A percentile compares a stretch with the other conserved stretches of the same genome.
These are phyloP conservation scores for Trisateles emortualis DNA, from an alignment of 2,888 invertebrate genomes.

Conservation along the genomic window DNA sequence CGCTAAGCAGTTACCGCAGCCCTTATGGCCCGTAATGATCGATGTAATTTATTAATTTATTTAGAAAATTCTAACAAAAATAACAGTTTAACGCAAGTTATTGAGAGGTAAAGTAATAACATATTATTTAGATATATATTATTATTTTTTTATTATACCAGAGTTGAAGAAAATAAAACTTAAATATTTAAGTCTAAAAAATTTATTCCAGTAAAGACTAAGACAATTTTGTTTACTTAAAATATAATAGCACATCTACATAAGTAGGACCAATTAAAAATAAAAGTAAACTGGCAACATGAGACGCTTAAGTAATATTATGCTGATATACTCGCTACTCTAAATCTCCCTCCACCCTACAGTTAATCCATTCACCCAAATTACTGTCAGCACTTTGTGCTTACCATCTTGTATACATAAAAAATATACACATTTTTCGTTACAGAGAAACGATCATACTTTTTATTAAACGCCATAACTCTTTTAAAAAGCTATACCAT, in stretches of 20 bases:
- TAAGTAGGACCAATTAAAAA: slow-evolving; percentile 6
- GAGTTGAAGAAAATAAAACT: not conserved
- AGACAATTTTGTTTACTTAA: slow-evolving; percentile 1
- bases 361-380: too few relatives aligned
- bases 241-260: slow-evolving; percentile 2
- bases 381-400: too few relatives aligned
- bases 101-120: too few relatives aligned
- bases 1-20: too few relatives aligned
- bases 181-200: slow-evolving; percentile 4
- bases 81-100: too few relatives aligned
- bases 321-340: too few relatives aligned
- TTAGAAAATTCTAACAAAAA: too few relatives aligned
- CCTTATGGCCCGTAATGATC: too few relatives aligned
- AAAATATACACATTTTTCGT: not conserved
- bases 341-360: too few relatives aligned
- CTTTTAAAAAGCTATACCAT: not conserved
- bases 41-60: too few relatives aligned
- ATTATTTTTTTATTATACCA: slow-evolving; percentile 7
- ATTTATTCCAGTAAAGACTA: slow-evolving; percentile 2
- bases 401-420: not conserved
- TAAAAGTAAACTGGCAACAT: not conserved
- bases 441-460: not conserved
- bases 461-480: slow-evolving; percentile 2
- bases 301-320: too few relatives aligned
- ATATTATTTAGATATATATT: too few relatives aligned